Base-by-base conservation (phyloP, 2,797 vertebrate species). In the Lophotriccus pileatus region DNA sequence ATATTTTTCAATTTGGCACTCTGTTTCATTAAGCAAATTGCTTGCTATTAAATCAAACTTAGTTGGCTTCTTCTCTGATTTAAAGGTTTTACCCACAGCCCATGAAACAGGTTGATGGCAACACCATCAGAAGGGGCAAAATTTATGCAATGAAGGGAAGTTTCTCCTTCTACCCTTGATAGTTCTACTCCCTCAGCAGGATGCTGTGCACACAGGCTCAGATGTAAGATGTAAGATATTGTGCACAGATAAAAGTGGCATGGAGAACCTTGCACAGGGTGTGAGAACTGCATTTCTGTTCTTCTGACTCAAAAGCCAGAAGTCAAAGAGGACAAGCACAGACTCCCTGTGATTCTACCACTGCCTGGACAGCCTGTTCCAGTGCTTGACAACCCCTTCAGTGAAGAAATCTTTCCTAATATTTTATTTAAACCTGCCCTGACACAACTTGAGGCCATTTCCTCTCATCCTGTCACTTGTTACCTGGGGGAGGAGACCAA, bases 191-290 rank as follows among this genome's bases (percentile, higher is more conserved):
- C 53, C 14, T 25, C 37, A 67, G 52, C 47, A 63, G 47, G 30
- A 19, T 1, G 2, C 25, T 15, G 16, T 5, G 27, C 46, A 23
- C 34, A 32, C 24, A 46, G 37, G 43, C 36, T 62, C 46, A 14
- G 30, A 9, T 68, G n/a, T n/a, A n/a, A n/a, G n/a, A n/a, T n/a
- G n/a, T n/a, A n/a, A n/a, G n/a, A n/a, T n/a, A n/a, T 43, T 25
- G 36, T 27, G 4, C 60, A 5, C 0, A 3, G 20, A 9, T 36
- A 9, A 23, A 24, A 0, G 1, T 15, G 22, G 13, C 23, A 47
- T 1, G 12, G 50, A 69, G 21, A 34, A 22, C 1, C 30, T n/a
- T 21, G 14, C 37, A 30, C 36, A 43, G 32, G 37, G 27, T 12
- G 32, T 0, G 6, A 64, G 14, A 78, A 50, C 41, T 46, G 30